Evolutionary conservation across 1,140 invertebrate species (phyloP).

Genomic region (Capitella teleta): DNA sequence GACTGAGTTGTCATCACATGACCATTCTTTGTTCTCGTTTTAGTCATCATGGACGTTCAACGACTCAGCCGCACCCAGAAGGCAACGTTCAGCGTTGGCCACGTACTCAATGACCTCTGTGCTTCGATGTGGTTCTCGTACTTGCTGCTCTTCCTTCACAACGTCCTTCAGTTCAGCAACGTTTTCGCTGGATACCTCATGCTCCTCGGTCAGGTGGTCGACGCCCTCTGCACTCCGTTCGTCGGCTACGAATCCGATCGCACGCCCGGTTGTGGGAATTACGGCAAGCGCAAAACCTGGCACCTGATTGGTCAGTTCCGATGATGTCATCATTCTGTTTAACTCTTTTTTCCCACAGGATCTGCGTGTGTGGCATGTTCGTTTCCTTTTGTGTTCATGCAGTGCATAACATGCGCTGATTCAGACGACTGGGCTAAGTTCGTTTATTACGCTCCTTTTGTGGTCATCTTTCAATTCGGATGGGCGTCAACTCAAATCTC

Average conservation of each 20-base stretch:
- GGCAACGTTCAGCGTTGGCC: constrained; percentile 62
- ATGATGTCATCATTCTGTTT: background rate
- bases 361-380: constrained; percentile 64
- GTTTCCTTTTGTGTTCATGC: constrained; percentile 83
- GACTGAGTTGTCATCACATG: too few relatives aligned
- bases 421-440: constrained; percentile 58
- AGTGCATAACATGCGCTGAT: constrained; percentile 59
- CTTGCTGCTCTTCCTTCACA: constrained; percentile 80
- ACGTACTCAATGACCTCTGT: constrained; percentile 88
- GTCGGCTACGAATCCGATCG: constrained; percentile 77
- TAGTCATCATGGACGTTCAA: too few relatives aligned
- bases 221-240: constrained; percentile 78
- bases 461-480: constrained; percentile 89
- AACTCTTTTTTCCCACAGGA: constrained; percentile 40
- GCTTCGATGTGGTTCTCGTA: constrained; percentile 97
- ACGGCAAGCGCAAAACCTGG: constrained; percentile 82
- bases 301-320: constrained; percentile 66
- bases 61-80: constrained; percentile 13
- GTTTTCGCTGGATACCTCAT: constrained; percentile 64
- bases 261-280: constrained; percentile 54
- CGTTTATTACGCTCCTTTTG: constrained; percentile 78
- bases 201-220: constrained; percentile 53
- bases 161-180: constrained; percentile 62
- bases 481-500: constrained; percentile 92
- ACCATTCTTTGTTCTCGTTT: too few relatives aligned